phyloP scores from a whole-genome alignment of 2,888 invertebrate species.

The Drosophila parthenogenetica region DNA sequence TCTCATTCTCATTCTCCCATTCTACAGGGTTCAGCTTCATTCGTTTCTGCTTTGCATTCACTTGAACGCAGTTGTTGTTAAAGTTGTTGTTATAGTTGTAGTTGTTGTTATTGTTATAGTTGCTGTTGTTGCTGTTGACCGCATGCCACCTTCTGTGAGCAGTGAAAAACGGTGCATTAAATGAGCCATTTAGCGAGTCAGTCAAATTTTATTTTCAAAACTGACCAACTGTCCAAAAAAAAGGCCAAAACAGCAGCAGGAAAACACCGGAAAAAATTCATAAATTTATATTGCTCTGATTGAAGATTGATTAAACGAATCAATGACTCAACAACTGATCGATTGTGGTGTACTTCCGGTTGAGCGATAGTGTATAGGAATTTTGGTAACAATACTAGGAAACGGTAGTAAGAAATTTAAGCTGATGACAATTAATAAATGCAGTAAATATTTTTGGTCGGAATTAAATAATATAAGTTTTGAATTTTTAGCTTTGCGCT shows the following conservation, averaged over 20 bases:
- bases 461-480: too few species aligned
- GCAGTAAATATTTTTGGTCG: too few species aligned
- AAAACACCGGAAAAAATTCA: constrained; percentile 10
- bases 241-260: constrained; percentile 10
- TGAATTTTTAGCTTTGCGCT: too few species aligned
- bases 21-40: constrained; percentile 58
- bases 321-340: constrained; percentile 1
- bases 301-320: constrained; percentile 24
- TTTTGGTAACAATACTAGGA: not conserved
- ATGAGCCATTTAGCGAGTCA: constrained; percentile 81
- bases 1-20: not conserved
- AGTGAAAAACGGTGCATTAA: constrained; percentile 75
- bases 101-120: constrained; percentile 49
- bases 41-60: constrained; percentile 72
- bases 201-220: constrained; percentile 45
- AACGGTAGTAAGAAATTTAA: too few species aligned
- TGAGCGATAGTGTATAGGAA: not conserved
- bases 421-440: too few species aligned
- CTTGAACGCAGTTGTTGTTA: constrained; percentile 38
- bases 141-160: constrained; percentile 76
- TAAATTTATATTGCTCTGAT: constrained; percentile 36
- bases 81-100: constrained; percentile 48
- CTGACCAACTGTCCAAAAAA: constrained; percentile 59
- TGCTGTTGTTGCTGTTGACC: constrained; percentile 60
- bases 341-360: constrained; percentile 34